phyloP scores from a whole-genome alignment of 2,888 invertebrate species.

The Volucella bombylans region DNA sequence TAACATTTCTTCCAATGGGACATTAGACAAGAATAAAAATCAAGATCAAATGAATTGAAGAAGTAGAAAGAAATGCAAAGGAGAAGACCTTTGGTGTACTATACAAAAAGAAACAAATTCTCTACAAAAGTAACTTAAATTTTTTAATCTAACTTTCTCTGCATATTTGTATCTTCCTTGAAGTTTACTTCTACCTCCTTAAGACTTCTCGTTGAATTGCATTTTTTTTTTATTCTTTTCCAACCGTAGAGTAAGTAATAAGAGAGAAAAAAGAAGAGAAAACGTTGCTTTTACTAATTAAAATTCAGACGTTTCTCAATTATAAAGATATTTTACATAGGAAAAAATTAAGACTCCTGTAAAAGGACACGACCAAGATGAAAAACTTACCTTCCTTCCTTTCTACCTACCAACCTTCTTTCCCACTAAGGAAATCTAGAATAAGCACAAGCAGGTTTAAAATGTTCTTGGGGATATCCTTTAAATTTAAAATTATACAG shows the following conservation, averaged over 20 bases:
- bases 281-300: conserved; percentile 60
- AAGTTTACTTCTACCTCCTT: conserved; percentile 7
- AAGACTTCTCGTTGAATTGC: background rate
- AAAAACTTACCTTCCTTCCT: background rate
- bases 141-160: conserved; percentile 59
- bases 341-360: conserved; percentile 1
- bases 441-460: conserved; percentile 58
- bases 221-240: background rate
- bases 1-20: conserved; percentile 51
- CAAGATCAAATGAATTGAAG: conserved; percentile 63
- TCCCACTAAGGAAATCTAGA: background rate
- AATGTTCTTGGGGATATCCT: background rate
- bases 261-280: conserved; percentile 7
- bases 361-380: background rate
- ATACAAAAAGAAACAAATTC: no score
- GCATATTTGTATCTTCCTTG: conserved; percentile 5
- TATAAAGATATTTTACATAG: conserved; percentile 69
- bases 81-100: background rate
- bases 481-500: no score
- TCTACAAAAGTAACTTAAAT: conserved; percentile 41
- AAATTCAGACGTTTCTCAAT: conserved; percentile 69
- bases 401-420: background rate
- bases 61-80: conserved; percentile 4
- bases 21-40: conserved; percentile 65
- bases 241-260: background rate